Percentiles rank a stretch among this genome's conserved stretches.
These are phyloP conservation scores for Alca torda DNA, from an alignment of 2,797 vertebrate species.

Conservation along the genomic window DNA sequence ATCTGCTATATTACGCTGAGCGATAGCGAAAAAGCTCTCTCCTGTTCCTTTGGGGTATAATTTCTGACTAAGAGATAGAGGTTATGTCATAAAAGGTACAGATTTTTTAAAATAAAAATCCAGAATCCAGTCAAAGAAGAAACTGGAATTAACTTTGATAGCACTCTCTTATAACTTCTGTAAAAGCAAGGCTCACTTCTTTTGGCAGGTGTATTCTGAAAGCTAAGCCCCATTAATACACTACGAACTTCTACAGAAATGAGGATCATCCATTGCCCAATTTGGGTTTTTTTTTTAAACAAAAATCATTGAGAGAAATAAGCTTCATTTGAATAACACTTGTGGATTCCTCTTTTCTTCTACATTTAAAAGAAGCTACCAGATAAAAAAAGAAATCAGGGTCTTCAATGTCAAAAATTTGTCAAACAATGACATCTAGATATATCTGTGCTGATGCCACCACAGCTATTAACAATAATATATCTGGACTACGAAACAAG, in stretches of 20 bases:
- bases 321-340: neutral
- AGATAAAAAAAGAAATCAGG: neutral
- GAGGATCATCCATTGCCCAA: neutral
- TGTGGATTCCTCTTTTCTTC: neutral
- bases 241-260: neutral
- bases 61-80: neutral
- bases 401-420: neutral
- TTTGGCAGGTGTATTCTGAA: neutral
- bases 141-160: neutral
- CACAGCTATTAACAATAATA: neutral
- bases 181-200: neutral
- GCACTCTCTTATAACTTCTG: neutral
- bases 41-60: neutral
- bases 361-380: neutral
- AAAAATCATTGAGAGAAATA: neutral
- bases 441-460: neutral
- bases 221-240: neutral
- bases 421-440: neutral
- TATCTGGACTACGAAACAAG: neutral
- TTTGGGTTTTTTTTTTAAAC: neutral
- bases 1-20: neutral
- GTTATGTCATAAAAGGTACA: neutral
- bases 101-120: neutral
- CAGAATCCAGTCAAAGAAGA: neutral
- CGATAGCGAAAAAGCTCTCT: neutral